Conservation (phyloP, 2,113 vertebrate species). For the Podiceps cristatus region DNA sequence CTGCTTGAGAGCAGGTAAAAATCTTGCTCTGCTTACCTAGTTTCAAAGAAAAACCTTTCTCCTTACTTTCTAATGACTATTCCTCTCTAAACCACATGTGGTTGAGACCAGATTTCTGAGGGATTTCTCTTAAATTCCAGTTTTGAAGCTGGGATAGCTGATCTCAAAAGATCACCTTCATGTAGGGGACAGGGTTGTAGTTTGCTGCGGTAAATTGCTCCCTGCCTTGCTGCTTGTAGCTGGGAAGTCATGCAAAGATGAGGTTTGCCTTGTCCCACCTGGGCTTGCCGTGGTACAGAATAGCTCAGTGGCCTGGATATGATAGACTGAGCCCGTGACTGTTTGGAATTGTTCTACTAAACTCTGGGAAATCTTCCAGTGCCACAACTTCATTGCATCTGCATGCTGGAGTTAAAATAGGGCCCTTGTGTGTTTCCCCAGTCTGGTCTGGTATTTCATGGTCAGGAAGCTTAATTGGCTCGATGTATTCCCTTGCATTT, state of each 20-base stretch:
- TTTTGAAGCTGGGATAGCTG: background rate
- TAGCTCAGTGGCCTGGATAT: background rate
- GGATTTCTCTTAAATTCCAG: background rate
- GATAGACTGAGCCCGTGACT: background rate
- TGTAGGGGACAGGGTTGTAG: background rate
- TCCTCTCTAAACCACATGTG: background rate
- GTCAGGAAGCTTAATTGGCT: background rate
- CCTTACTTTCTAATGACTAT: background rate
- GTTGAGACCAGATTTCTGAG: background rate
- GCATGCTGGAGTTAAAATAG: background rate
- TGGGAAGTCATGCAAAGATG: background rate
- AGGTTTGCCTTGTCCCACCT: background rate
- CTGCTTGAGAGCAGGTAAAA: background rate
- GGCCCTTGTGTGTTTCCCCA: accelerated
- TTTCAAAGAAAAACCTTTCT: background rate
- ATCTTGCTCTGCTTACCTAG: background rate
- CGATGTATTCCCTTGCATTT: background rate
- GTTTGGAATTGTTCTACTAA: background rate
- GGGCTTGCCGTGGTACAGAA: background rate
- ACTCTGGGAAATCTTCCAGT: background rate
- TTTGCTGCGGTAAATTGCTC: background rate
- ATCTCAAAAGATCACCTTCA: background rate
- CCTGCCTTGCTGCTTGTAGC: background rate
- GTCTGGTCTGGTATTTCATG: background rate
- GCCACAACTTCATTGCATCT: accelerated